Evolutionary conservation across 2,888 invertebrate genomes (phyloP).

Genomic region (Microplitis deprimator): DNA sequence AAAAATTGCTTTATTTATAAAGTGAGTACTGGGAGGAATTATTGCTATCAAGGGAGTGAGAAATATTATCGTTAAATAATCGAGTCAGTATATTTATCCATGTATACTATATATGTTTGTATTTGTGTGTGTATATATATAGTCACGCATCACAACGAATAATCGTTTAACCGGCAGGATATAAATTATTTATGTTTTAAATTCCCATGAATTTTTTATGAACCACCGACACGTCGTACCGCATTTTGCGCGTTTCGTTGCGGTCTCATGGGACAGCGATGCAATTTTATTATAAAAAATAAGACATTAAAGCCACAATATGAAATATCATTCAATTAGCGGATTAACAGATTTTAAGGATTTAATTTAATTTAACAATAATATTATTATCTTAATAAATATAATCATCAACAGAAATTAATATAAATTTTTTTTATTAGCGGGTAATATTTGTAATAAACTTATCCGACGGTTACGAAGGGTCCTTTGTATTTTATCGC

Average conservation of each 20-base stretch:
- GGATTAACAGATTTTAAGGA: not conserved
- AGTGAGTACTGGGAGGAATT: not conserved
- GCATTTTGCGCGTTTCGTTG: slow-evolving; percentile 45
- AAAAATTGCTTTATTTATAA: not conserved
- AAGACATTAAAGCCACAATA: slow-evolving; percentile 43
- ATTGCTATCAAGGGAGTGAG: not conserved
- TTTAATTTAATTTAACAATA: not conserved
- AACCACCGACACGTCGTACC: slow-evolving; percentile 47
- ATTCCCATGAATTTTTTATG: slow-evolving; percentile 54
- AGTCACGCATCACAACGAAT: slow-evolving; percentile 31
- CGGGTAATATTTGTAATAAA: too few species aligned
- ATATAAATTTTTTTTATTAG: too few species aligned
- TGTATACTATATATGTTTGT: slow-evolving; percentile 6
- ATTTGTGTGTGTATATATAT: slow-evolving; percentile 13
- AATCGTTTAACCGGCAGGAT: slow-evolving; percentile 48
- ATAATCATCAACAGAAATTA: too few species aligned
- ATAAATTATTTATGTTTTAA: slow-evolving; percentile 55
- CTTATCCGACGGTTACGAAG: too few species aligned
- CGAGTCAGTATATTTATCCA: slow-evolving; percentile 24
- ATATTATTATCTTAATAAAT: too few species aligned
- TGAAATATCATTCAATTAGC: slow-evolving; percentile 2
- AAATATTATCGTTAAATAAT: slow-evolving; percentile 40
- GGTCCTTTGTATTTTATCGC: not conserved
- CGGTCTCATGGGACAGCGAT: not conserved
- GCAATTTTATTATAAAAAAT: slow-evolving; percentile 40